Percentiles rank a stretch among this genome's conserved stretches.
These are phyloP conservation scores for Cheilosia grossa DNA, from an alignment of 2,888 invertebrate genomes.

Conservation along the genomic window DNA sequence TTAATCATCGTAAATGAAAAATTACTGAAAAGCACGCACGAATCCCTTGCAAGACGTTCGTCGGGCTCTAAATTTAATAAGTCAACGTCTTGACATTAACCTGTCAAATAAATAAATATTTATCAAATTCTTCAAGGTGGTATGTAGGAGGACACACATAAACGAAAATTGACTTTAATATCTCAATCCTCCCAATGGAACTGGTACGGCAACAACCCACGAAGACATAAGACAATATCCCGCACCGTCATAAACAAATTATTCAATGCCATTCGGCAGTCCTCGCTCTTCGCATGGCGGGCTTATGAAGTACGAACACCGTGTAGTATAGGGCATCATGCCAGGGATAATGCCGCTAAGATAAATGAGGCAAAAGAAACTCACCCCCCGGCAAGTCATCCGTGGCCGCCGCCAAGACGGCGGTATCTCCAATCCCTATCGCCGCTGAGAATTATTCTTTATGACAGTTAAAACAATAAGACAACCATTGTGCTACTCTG, in stretches of 20 bases:
- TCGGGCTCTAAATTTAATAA: slow-evolving; percentile 75
- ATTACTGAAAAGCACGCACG: slow-evolving; percentile 30
- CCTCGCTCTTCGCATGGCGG: slow-evolving; percentile 21
- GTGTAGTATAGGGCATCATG: slow-evolving; percentile 36
- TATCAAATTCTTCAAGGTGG: slow-evolving; percentile 75
- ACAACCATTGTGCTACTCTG: slow-evolving; percentile 47
- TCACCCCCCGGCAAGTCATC: slow-evolving; percentile 37
- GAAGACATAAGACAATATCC: slow-evolving; percentile 69
- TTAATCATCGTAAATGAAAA: slow-evolving; percentile 65
- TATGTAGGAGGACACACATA: slow-evolving; percentile 29
- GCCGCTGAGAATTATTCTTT: slow-evolving; percentile 68
- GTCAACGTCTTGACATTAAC: slow-evolving; percentile 77
- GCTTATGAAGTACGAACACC: slow-evolving; percentile 3
- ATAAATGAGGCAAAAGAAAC: slow-evolving; percentile 75
- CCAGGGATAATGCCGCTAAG: slow-evolving; percentile 75
- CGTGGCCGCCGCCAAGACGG: slow-evolving; percentile 5
- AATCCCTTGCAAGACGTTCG: not conserved
- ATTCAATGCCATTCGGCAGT: slow-evolving; percentile 74
- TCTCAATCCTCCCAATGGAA: slow-evolving; percentile 56
- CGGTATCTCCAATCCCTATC: slow-evolving; percentile 19
- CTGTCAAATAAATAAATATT: slow-evolving; percentile 78
- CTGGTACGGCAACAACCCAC: slow-evolving; percentile 14
- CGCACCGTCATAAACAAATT: slow-evolving; percentile 75
- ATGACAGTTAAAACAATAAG: slow-evolving; percentile 74
- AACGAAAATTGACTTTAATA: slow-evolving; percentile 73